These are phyloP conservation scores for Orthonevra nobilis DNA, from an alignment of 2,888 invertebrate species.

Conservation along the genomic window DNA sequence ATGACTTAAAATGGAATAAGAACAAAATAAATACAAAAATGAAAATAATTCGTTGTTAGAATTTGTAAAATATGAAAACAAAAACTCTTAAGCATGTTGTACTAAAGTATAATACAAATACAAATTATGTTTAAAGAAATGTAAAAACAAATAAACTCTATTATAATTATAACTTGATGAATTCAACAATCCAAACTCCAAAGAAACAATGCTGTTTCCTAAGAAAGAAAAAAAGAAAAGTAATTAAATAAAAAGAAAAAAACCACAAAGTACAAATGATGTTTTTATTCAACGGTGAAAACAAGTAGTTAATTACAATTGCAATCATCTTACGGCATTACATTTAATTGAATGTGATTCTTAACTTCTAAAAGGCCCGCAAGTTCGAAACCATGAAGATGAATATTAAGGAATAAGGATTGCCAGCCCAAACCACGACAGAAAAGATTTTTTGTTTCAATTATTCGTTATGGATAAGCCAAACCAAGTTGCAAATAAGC, in stretches of 20 bases:
- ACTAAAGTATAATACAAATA: conserved; percentile 48
- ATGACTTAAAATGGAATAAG: conserved; percentile 33
- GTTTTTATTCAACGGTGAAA: not conserved
- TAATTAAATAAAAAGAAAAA: conserved; percentile 36
- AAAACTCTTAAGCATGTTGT: conserved; percentile 36
- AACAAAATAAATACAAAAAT: conserved; percentile 14
- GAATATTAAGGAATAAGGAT: too few species aligned
- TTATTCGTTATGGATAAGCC: too few species aligned
- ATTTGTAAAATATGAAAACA: conserved; percentile 28
- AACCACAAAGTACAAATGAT: not conserved
- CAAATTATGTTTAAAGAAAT: conserved; percentile 58
- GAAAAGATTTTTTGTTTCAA: too few species aligned
- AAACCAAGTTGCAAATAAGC: too few species aligned
- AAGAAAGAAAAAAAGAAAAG: conserved; percentile 44
- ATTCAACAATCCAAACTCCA: conserved; percentile 65
- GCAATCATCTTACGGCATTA: too few species aligned
- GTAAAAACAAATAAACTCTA: conserved; percentile 50
- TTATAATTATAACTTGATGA: conserved; percentile 46
- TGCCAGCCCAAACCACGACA: too few species aligned
- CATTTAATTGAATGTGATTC: too few species aligned
- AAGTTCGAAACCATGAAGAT: too few species aligned
- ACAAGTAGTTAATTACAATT: too few species aligned
- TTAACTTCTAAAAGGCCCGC: too few species aligned
- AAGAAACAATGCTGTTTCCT: conserved; percentile 69
- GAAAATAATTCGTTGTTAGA: conserved; percentile 44